Conservation (phyloP, 2,888 invertebrate genomes). For the Acanthosepion lycidas region DNA sequence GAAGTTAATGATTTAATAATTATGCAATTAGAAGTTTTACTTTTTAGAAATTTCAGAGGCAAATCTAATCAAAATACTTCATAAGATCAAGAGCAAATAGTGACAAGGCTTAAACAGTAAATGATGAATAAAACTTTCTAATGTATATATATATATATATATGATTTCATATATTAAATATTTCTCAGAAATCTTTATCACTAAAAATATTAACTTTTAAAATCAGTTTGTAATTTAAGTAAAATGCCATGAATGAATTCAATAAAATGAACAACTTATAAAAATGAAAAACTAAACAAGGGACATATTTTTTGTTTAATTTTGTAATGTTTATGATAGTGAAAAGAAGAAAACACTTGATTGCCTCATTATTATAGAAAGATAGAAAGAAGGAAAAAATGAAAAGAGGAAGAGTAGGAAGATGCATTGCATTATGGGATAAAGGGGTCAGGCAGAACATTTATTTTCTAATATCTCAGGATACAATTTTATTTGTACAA, state of each 20-base stretch:
- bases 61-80: not conserved
- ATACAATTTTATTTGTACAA: not conserved
- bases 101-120: not conserved
- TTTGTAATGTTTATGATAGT: not conserved
- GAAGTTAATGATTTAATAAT: not conserved
- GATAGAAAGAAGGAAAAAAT: not conserved
- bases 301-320: not conserved
- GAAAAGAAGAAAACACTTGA: not conserved
- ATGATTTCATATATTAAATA: not conserved
- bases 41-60: not conserved
- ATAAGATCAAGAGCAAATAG: not conserved
- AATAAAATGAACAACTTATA: not conserved
- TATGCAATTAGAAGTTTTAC: not conserved
- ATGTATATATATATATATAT: not conserved
- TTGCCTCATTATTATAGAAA: not conserved
- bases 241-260: not conserved
- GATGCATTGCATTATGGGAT: not conserved
- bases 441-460: not conserved
- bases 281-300: not conserved
- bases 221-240: not conserved
- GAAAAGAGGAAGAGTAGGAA: not conserved
- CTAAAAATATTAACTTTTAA: not conserved
- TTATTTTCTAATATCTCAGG: not conserved
- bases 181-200: not conserved
- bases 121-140: not conserved